These are phyloP conservation scores for Catonia carolina DNA, from an alignment of 2,888 invertebrate genomes.

Conservation along the genomic window DNA sequence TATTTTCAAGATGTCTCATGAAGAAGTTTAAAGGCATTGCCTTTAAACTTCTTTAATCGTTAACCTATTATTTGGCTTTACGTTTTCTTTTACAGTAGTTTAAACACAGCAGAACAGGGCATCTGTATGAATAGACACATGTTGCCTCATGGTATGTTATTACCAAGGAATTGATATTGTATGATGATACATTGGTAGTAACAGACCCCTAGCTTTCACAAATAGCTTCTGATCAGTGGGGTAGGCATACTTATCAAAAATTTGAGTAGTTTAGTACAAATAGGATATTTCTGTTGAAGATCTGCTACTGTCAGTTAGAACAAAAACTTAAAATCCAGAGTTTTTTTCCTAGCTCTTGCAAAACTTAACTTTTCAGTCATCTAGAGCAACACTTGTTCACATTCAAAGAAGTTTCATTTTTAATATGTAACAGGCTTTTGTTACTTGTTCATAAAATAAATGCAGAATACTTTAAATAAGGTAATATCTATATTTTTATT, in stretches of 20 bases:
- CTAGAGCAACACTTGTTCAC: neutral
- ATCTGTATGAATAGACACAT: too few species aligned
- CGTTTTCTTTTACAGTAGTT: too few species aligned
- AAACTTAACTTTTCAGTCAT: conserved; percentile 3
- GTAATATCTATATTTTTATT: too few species aligned
- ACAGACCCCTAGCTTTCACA: conserved; percentile 4
- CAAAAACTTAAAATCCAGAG: neutral
- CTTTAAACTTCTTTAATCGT: too few species aligned
- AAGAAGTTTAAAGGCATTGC: too few species aligned
- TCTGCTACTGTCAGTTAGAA: conserved; percentile 1
- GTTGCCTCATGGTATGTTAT: too few species aligned
- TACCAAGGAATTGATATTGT: too few species aligned
- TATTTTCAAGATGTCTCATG: conserved; percentile 16
- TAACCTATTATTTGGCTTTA: too few species aligned
- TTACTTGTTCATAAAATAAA: too few species aligned
- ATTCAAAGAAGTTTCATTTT: conserved; percentile 6
- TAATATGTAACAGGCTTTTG: too few species aligned
- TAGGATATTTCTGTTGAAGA: conserved; percentile 1
- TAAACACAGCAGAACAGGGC: too few species aligned
- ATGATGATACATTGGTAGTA: conserved; percentile 10
- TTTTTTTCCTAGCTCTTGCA: neutral
- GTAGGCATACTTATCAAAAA: neutral
- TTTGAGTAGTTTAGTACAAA: neutral
- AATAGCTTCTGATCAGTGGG: neutral
- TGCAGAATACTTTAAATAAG: too few species aligned